Conservation (phyloP, 2,888 invertebrate species). For the Morpho achilles region DNA sequence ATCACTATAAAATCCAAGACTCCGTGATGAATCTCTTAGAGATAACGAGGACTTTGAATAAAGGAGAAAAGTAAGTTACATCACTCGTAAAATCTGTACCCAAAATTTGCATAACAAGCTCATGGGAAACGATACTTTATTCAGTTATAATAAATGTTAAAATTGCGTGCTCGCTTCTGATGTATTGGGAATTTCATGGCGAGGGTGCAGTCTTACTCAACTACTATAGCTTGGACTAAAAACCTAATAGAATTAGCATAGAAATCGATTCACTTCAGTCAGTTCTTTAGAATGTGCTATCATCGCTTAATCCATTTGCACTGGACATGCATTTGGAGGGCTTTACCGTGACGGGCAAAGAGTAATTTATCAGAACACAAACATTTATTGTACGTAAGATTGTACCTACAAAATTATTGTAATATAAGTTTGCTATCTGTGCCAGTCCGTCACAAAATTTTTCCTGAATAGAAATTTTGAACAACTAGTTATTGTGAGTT, state of each 20-base stretch:
- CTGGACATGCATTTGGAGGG: constrained; percentile 36
- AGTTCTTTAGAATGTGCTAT: constrained; percentile 41
- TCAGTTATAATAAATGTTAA: constrained; percentile 6
- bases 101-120: constrained; percentile 11
- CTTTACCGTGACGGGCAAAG: neutral
- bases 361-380: too few relatives aligned
- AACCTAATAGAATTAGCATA: constrained; percentile 62
- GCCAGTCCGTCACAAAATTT: neutral
- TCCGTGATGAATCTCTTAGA: constrained; percentile 17
- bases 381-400: too few relatives aligned
- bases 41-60: constrained; percentile 21
- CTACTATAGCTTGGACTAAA: constrained; percentile 44
- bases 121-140: constrained; percentile 9
- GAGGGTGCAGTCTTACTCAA: constrained; percentile 17
- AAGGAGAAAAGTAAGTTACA: constrained; percentile 22
- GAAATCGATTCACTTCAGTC: constrained; percentile 53
- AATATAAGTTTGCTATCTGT: neutral
- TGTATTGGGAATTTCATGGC: constrained; percentile 12
- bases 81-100: constrained; percentile 22
- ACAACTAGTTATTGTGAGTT: too few relatives aligned
- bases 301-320: constrained; percentile 63
- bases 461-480: too few relatives aligned
- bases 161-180: constrained; percentile 13
- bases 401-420: too few relatives aligned
- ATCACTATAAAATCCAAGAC: constrained; percentile 22